A percentile compares a stretch with the other conserved stretches of the same genome.
Evolutionary conservation across 2,113 vertebrate species (phyloP).

Genomic region (Tyto alba): DNA sequence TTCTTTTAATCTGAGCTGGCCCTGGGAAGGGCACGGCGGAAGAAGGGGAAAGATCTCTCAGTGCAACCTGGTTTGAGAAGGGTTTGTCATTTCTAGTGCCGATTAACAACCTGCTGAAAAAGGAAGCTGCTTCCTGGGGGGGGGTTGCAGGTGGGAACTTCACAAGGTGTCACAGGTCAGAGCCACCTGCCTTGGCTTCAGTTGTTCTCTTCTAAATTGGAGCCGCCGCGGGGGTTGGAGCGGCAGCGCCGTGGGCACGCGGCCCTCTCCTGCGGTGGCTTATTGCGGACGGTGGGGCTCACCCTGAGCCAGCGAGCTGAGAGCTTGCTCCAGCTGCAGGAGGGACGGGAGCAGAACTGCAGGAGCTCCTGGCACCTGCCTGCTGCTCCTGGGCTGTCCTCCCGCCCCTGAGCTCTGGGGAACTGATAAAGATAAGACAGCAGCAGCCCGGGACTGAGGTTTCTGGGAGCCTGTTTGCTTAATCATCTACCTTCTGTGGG

Average conservation of each 20-base stretch:
- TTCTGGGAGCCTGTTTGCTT: background rate
- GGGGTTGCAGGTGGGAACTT: background rate
- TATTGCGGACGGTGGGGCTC: too few species aligned
- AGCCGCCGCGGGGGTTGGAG: too few species aligned
- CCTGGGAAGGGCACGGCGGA: background rate
- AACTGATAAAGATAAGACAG: background rate
- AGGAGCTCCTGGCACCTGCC: background rate
- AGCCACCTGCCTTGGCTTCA: background rate
- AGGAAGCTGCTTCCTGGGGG: too few species aligned
- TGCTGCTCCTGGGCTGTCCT: background rate
- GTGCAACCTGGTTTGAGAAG: background rate
- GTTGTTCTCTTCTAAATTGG: background rate
- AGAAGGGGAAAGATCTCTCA: background rate
- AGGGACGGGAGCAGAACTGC: background rate
- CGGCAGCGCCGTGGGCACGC: too few species aligned
- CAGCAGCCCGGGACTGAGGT: background rate
- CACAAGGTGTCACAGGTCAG: background rate
- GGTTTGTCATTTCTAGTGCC: background rate
- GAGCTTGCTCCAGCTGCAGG: background rate
- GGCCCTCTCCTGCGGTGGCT: too few species aligned
- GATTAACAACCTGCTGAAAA: background rate
- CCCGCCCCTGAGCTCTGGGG: background rate
- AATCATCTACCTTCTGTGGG: background rate
- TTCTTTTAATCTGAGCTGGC: background rate
- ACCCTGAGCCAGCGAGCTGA: accelerated